A percentile compares a stretch with the other conserved stretches of the same genome.
Evolutionary conservation across 1,140 invertebrate species (phyloP).

Genomic region (Subanguina moxae): DNA sequence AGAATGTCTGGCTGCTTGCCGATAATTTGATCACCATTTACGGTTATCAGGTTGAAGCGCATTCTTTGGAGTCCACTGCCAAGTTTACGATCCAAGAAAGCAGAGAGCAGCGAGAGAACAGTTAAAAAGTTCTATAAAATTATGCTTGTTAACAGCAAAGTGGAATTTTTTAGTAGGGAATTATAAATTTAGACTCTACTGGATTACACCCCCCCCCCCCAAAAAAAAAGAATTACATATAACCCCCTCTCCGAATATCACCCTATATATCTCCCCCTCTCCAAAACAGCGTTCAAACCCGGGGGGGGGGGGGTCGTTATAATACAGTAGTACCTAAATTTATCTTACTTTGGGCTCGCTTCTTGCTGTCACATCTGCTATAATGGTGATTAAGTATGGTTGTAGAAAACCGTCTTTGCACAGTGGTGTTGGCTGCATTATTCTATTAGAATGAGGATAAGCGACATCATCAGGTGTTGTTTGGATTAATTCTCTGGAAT

Average conservation of each 20-base stretch:
- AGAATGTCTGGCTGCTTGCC: slow-evolving; percentile 12
- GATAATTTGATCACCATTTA: slow-evolving; percentile 39
- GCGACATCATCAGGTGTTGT: no score
- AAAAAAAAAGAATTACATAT: no score
- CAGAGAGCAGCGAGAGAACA: slow-evolving; percentile 35
- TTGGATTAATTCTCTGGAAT: no score
- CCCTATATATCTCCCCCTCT: no score
- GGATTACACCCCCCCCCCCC: no score
- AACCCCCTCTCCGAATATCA: no score
- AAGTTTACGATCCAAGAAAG: slow-evolving; percentile 40
- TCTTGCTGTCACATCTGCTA: slow-evolving; percentile 48
- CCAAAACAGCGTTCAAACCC: no score
- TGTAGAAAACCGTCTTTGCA: slow-evolving; percentile 50
- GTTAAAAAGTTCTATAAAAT: slow-evolving; percentile 37
- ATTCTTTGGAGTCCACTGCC: slow-evolving; percentile 26
- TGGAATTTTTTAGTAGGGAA: neutral
- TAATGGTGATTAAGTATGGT: slow-evolving; percentile 47
- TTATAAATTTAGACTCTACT: no score
- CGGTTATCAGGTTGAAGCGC: slow-evolving; percentile 44
- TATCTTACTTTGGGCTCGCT: slow-evolving; percentile 20
- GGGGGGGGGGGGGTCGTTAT: no score
- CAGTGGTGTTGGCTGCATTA: slow-evolving; percentile 32
- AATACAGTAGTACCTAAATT: no score
- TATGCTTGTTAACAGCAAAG: no score
- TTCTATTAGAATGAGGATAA: slow-evolving; percentile 28